Conservation (phyloP, 1,140 invertebrate genomes). For the Aricia agestis region DNA sequence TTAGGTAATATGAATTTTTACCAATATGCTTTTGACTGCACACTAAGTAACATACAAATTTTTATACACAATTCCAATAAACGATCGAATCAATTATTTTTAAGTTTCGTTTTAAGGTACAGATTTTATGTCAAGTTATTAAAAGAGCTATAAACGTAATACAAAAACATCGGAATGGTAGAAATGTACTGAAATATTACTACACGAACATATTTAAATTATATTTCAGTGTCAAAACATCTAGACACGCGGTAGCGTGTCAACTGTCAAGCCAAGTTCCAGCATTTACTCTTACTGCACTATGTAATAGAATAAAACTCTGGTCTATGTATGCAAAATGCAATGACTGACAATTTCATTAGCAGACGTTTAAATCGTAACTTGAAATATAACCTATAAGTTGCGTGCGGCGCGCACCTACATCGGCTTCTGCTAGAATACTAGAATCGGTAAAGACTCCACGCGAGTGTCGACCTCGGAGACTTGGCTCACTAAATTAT, state of each 20-base stretch:
- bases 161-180: too few relatives aligned
- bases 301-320: neutral
- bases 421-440: conserved; percentile 29
- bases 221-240: neutral
- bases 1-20: neutral
- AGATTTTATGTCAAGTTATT: conserved; percentile 10
- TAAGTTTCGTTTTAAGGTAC: neutral
- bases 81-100: neutral
- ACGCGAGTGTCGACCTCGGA: conserved; percentile 10
- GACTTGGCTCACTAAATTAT: conserved; percentile 7
- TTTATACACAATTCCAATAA: conserved; percentile 7
- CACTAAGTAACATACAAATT: conserved; percentile 5
- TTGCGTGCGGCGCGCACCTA: neutral
- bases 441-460: conserved; percentile 25
- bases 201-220: neutral
- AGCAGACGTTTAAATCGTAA: neutral
- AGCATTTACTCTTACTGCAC: neutral
- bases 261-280: too few relatives aligned
- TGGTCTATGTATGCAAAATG: neutral
- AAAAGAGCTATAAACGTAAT: neutral
- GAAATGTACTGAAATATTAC: neutral
- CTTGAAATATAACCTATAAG: conserved; percentile 8
- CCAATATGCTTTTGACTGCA: neutral
- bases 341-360: neutral
- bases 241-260: too few relatives aligned